Evolutionary conservation across 2,797 vertebrate genomes (phyloP).

Genomic region (Threskiornis aethiopicus): DNA sequence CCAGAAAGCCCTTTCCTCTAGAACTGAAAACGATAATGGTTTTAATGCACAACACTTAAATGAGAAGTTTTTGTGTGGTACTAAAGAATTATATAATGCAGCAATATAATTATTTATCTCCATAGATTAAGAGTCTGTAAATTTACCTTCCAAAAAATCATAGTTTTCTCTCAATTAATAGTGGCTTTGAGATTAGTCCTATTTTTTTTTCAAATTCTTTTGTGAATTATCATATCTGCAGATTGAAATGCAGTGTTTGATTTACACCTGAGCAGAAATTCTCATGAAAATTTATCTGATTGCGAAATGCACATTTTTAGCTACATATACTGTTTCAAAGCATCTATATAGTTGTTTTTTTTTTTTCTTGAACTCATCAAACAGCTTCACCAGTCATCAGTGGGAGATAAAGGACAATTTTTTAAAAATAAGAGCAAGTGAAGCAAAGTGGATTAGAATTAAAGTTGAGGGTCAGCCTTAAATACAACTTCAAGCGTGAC

Average conservation of each 20-base stretch:
- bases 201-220: background rate
- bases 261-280: background rate
- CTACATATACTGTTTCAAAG: background rate
- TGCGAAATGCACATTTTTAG: background rate
- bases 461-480: background rate
- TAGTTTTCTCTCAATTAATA: background rate
- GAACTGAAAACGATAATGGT: background rate
- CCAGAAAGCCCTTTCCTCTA: background rate
- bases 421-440: background rate
- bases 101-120: background rate
- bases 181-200: background rate
- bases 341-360: background rate
- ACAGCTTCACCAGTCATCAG: background rate
- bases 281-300: background rate
- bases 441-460: background rate
- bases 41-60: background rate
- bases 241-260: background rate
- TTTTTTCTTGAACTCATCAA: background rate
- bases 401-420: background rate
- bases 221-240: background rate
- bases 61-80: background rate
- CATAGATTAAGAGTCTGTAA: background rate
- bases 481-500: background rate
- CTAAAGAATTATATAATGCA: background rate
- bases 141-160: background rate